Conservation (phyloP, 1,140 invertebrate genomes). For the Leptopilina boulardi region DNA sequence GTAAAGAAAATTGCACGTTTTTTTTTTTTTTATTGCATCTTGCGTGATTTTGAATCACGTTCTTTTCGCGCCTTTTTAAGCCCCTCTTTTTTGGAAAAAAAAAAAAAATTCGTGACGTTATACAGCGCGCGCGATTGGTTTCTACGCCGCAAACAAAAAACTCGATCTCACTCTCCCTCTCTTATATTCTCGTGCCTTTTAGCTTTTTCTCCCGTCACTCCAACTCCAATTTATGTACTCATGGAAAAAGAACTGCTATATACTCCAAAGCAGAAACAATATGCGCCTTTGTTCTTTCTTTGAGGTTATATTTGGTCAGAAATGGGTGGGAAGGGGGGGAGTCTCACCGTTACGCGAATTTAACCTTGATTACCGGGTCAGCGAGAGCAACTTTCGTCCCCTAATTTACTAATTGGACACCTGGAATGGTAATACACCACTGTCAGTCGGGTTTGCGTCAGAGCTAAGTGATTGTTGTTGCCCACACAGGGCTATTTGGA, state of each 20-base stretch:
- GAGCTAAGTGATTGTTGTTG: conserved; percentile 44
- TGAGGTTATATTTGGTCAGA: background rate
- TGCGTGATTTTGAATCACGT: background rate
- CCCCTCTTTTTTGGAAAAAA: background rate
- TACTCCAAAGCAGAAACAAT: background rate
- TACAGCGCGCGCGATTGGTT: conserved; percentile 2
- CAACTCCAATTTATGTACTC: conserved; percentile 12
- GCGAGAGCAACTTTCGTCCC: conserved; percentile 28
- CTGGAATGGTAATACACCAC: conserved; percentile 20
- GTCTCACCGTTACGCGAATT: background rate
- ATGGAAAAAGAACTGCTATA: background rate
- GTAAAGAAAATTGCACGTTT: background rate
- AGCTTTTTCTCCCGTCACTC: conserved; percentile 23
- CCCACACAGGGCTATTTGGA: conserved; percentile 4
- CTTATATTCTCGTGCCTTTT: background rate
- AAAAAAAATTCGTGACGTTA: conserved; percentile 17
- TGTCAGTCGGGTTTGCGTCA: conserved; percentile 40
- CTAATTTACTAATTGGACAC: conserved; percentile 27
- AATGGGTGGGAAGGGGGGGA: no score
- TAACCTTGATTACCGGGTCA: conserved; percentile 42
- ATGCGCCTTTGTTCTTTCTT: background rate
- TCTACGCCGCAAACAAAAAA: conserved; percentile 32
- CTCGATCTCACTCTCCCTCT: conserved; percentile 36
- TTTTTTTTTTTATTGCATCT: background rate
- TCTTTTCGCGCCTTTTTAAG: conserved; percentile 1